Evolutionary conservation across 2,113 vertebrate genomes (phyloP), one percentile per base, ranked within the genome.

Genomic region (Bambusicola thoracicus): DNA sequence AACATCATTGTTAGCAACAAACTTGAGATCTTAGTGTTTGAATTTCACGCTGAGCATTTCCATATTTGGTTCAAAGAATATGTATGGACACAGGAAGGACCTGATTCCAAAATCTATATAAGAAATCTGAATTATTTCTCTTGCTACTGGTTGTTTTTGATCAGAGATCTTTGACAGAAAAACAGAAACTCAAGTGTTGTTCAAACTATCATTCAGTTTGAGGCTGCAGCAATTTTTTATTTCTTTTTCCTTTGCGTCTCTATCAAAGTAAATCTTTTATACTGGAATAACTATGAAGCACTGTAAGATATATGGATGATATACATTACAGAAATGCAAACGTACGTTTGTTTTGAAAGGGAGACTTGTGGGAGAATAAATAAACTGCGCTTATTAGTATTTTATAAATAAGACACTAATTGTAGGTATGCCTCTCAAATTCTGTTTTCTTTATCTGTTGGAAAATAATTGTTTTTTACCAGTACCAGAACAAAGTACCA

Each of bases 201-300:
- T 74, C 38, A n/a, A 66, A 32, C 10, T 55, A 18, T 38, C 15
- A 12, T 56, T 58, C n/a, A 21, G 8, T 38, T 18, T 30, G 20
- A 62, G 19, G 3, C 40, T 51, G 2, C 43, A 77, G 8, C 8
- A 58, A 24, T 24, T 38, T 44, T 30, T 49, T 30, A 11, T 46
- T n/a, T 49, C 68, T 29, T 9, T 2, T 8, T 7, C 11, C 7
- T 4, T 11, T 5, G 1, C 63, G 15, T 1, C 7, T 40, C 7
- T 70, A 3, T 58, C 7, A 44, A 58, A n/a, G 24, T 7, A 70
- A 87, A 68, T 58, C 1, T 13, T 49, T 88, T 67, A 32, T 59
- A 20, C 40, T 44, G 5, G 19, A 46, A 67, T 58, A 48, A 17
- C 13, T 73, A 32, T 32, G n/a, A 74, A 78, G 32, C 36, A 4